A percentile compares a stretch with the other conserved stretches of the same genome.
These are phyloP conservation scores for Sinohyriopsis cumingii DNA, from an alignment of 2,888 invertebrate genomes.

Conservation along the genomic window DNA sequence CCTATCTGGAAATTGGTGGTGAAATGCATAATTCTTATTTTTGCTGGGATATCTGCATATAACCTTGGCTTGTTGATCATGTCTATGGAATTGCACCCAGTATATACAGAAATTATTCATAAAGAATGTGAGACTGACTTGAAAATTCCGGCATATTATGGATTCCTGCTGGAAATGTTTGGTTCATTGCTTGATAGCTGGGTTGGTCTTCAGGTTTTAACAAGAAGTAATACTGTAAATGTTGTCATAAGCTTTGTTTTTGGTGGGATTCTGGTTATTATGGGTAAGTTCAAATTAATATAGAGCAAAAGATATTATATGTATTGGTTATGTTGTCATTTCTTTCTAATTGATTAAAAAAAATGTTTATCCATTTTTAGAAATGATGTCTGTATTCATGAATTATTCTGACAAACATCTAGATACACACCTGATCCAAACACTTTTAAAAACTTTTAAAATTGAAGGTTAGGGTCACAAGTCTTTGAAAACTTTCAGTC, in stretches of 20 bases:
- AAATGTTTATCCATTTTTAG: no score
- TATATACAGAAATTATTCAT: slow-evolving; percentile 27
- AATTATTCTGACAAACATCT: no score
- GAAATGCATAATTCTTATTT: slow-evolving; percentile 33
- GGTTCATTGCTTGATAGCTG: slow-evolving; percentile 47
- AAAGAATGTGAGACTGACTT: slow-evolving; percentile 45
- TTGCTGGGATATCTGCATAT: slow-evolving; percentile 41
- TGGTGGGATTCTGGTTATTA: slow-evolving; percentile 38
- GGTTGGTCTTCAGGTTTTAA: slow-evolving; percentile 38
- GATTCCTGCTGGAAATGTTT: slow-evolving; percentile 48
- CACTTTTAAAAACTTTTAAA: no score
- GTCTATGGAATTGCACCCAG: slow-evolving; percentile 36
- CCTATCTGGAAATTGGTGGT: slow-evolving; percentile 29
- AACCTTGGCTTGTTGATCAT: slow-evolving; percentile 39
- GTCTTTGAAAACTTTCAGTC: no score
- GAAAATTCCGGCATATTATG: slow-evolving; percentile 37
- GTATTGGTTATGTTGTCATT: not conserved
- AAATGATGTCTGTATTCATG: no score
- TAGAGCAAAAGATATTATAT: not conserved
- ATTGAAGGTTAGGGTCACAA: no score
- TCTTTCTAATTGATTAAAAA: no score
- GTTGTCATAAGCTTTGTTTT: slow-evolving; percentile 39
- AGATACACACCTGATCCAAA: no score
- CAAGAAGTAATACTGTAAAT: slow-evolving; percentile 33
- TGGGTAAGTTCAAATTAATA: slow-evolving; percentile 34